These are phyloP conservation scores for Catamblyrhynchus diadema DNA, from an alignment of 2,797 vertebrate species.

Conservation along the genomic window DNA sequence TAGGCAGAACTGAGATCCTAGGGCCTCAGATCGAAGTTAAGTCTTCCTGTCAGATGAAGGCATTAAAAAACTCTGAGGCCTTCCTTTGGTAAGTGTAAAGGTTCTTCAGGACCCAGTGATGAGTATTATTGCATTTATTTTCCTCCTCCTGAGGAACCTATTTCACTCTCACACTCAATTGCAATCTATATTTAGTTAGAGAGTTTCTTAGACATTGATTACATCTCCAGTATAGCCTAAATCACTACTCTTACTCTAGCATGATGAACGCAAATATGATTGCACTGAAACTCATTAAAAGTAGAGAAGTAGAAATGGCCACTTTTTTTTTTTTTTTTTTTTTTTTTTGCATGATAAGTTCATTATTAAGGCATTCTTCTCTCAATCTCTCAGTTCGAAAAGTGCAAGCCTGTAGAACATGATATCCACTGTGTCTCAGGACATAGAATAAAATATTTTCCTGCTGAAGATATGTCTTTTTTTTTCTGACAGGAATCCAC, in stretches of 20 bases:
- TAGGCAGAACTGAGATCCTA: neutral
- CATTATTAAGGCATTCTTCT: neutral
- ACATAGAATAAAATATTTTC: neutral
- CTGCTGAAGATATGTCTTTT: neutral
- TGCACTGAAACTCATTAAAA: conserved; percentile 36
- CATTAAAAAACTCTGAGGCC: neutral
- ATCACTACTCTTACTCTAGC: neutral
- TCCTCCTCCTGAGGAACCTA: neutral
- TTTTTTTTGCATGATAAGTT: neutral
- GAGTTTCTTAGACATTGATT: conserved; percentile 28
- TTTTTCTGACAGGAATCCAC: neutral
- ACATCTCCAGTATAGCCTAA: neutral
- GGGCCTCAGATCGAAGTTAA: neutral
- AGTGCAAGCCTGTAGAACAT: neutral
- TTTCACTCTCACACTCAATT: neutral
- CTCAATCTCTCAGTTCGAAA: neutral
- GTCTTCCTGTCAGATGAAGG: neutral
- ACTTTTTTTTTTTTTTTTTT: neutral
- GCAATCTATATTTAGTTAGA: conserved; percentile 39
- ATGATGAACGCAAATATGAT: conserved; percentile 32
- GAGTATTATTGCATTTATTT: neutral
- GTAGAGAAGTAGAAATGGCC: neutral
- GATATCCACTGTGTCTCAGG: neutral
- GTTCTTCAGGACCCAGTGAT: neutral
- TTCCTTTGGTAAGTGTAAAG: neutral